Evolutionary conservation across 2,888 invertebrate genomes (phyloP).

Genomic region (Hartigia nigra): DNA sequence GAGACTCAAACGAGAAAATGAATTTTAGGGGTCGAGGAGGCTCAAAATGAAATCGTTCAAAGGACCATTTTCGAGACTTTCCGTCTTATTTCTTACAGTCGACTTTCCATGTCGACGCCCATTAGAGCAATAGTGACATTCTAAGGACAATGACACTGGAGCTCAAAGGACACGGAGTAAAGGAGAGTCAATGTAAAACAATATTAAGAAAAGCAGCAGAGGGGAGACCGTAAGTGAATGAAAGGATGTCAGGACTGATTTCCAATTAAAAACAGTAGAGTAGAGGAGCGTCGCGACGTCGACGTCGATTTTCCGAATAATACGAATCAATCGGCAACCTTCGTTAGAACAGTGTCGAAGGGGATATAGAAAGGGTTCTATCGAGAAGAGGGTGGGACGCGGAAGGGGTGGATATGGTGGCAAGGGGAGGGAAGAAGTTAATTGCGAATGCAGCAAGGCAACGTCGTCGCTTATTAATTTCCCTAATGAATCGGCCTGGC

Average conservation of each 20-base stretch:
- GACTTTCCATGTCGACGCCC: not conserved
- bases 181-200: conserved; percentile 4
- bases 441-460: conserved; percentile 35
- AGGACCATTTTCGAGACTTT: not conserved
- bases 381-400: not conserved
- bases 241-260: conserved; percentile 7
- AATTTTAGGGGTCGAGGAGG: not conserved
- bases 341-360: not conserved
- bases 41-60: not conserved
- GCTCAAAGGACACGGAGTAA: not conserved
- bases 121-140: not conserved
- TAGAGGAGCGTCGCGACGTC: not conserved
- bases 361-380: not conserved
- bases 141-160: not conserved
- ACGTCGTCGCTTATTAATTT: conserved; percentile 46
- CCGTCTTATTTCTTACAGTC: not conserved
- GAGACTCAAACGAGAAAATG: not conserved
- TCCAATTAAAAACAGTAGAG: not conserved
- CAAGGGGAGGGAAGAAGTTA: conserved; percentile 34
- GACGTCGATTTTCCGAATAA: not conserved
- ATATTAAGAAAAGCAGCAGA: conserved; percentile 10
- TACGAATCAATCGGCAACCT: not conserved
- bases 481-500: conserved; percentile 44
- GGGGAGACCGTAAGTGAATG: conserved; percentile 13
- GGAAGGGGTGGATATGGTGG: conserved; percentile 6